Base-by-base conservation (phyloP, 2,888 invertebrate species). In the Athrips mouffetella region DNA sequence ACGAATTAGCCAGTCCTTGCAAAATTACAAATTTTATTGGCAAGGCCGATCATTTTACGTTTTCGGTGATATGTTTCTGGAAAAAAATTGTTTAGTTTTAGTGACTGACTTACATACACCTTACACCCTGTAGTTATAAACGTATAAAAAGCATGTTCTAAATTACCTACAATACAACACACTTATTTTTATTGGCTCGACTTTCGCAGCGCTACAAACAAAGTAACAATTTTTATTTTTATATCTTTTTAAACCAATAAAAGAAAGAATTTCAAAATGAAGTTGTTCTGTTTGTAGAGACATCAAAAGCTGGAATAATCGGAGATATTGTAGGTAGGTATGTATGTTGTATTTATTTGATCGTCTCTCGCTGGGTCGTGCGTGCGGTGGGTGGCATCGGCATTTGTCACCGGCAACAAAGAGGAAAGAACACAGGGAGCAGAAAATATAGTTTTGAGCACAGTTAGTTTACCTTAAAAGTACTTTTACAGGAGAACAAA, bases 361-460 rank as follows among this genome's bases (percentile, higher is more conserved):
- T 67, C 66, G 70, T 63, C 67, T 50, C 54, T 55, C 62, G 58
- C 68, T 54, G 29, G 30, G 67, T 75, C 78, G 80, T 74, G 74
- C 72, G 79, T 80, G 70, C 68, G 55, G 78, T 84, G 85, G 86
- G 86, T 85, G 85, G 85, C 75, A 80, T 80, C 75, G 72, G 67
- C 80, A 84, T 86, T 86, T 82, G 82, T 85, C 86, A 81, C 74
- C 61, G 66, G 52, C 60, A 10, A 16, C 33, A 35, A 11, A 10
- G 20, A 27, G 37, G 11, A n/a, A 5, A 21, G 37, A 35, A 35
- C 18, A 18, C n/a, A 5, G 20, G 18, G 21, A 63, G 48, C 50
- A n/a, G 37, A 20, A 5, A 18, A 33, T 33, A n/a, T n/a, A n/a
- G n/a, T n/a, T n/a, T n/a, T n/a, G 33, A 8, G 33, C 33, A 3